Evolutionary conservation across 2,888 invertebrate genomes (phyloP).

Genomic region (Apamea crenata): DNA sequence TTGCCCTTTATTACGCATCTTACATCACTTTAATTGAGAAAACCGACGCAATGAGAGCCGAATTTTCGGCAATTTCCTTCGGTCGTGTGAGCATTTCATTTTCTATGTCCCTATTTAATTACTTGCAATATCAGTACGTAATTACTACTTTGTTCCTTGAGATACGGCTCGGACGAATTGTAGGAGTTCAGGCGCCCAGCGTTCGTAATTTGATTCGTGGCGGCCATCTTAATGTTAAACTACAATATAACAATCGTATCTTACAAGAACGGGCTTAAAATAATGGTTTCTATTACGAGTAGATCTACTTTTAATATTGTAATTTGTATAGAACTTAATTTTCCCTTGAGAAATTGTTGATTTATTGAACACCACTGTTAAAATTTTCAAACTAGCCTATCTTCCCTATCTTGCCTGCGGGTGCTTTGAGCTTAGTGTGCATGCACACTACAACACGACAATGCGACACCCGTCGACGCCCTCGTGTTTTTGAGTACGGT

Average conservation of each 20-base stretch:
- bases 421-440: too few relatives aligned
- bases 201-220: constrained; percentile 17
- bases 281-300: background rate
- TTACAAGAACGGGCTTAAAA: background rate
- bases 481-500: too few relatives aligned
- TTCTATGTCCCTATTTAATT: constrained; percentile 57
- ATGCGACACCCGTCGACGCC: too few relatives aligned
- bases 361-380: background rate
- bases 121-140: constrained; percentile 52
- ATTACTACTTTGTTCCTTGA: constrained; percentile 44
- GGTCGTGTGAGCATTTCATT: constrained; percentile 61
- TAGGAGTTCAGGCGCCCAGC: background rate
- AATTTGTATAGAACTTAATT: background rate
- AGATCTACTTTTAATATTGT: background rate
- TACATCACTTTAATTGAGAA: constrained; percentile 88
- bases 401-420: too few relatives aligned
- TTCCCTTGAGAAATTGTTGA: background rate
- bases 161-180: background rate
- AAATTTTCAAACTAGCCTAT: background rate
- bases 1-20: constrained; percentile 87
- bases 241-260: background rate
- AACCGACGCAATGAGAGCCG: constrained; percentile 72
- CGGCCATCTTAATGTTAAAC: constrained; percentile 12
- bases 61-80: constrained; percentile 77
- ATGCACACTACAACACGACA: too few relatives aligned